These are phyloP conservation scores for Lophotriccus pileatus DNA, from an alignment of 2,797 vertebrate genomes.

Conservation along the genomic window DNA sequence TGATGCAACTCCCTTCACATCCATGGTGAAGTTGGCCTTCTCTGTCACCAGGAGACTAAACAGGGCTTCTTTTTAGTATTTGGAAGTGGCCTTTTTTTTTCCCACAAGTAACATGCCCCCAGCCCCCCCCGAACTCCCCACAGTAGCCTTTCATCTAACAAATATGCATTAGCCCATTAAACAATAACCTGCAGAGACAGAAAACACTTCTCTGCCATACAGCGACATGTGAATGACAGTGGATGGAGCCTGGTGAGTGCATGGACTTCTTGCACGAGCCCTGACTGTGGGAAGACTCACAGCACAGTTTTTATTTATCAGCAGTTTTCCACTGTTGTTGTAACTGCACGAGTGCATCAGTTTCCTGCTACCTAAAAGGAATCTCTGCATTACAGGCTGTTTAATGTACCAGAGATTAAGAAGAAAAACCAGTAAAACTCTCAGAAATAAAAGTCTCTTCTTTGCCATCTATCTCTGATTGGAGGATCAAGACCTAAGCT, in stretches of 20 bases:
- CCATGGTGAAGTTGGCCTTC: background rate
- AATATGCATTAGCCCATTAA: slow-evolving; percentile 28
- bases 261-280: background rate
- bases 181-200: slow-evolving; percentile 38
- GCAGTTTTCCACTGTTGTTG: background rate
- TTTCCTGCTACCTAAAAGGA: background rate
- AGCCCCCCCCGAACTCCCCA: background rate
- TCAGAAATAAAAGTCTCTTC: background rate
- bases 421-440: background rate
- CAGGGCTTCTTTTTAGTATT: background rate
- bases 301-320: background rate
- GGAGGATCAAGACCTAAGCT: background rate
- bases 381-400: background rate
- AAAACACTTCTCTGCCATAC: slow-evolving; percentile 2
- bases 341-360: background rate
- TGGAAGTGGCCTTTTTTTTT: background rate
- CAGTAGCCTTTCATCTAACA: background rate
- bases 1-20: background rate
- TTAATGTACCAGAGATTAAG: background rate
- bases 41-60: background rate
- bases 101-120: background rate
- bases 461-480: background rate
- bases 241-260: background rate
- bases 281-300: background rate
- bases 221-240: background rate